Evolutionary conservation across 2,113 vertebrate species (phyloP), one percentile per base, ranked within the genome.

Genomic region (Lethenteron reissneri): DNA sequence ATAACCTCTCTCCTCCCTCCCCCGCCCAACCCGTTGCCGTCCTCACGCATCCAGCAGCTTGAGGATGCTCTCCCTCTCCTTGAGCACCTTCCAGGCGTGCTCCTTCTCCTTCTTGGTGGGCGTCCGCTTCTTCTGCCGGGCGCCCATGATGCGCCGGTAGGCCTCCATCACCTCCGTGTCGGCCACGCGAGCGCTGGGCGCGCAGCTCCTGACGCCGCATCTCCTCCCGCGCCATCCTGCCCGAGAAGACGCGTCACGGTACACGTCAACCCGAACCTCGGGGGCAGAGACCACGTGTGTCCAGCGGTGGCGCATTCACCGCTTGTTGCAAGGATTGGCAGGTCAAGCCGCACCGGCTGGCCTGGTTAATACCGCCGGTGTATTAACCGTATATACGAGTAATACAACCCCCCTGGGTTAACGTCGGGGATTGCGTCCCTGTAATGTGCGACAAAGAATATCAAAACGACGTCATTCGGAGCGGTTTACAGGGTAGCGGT

Each of bases 91-190:
- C 92, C 90, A 97, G 1, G 92, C 94, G 79, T 95, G 91, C 78
- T 97, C 94, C 71, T 95, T 96, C 77, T 97, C 94, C 76, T 96
- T 99, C 80, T 99, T 99, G 41, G 90, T 96, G 2, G 92, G 94
- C 0, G 90, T 95, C 73, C 92, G 87, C 77, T 97, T 99, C 84
- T 97, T 97, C 79, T 99, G 94, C 75, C 94, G 83, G 10, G 94
- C 94, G 0, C 90, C 91, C 94, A 96, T 99, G 81, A 97, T 97
- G 78, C 92, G 87, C n/a, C 94, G 85, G 78, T 97, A 97, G n/a
- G 88, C 91, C 0, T 97, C 92, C 91, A 97, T 95, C 74, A 97
- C 94, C 75, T 99, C 94, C 0, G 95, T 96, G 81, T 96, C 94
- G 0, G 91, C 86, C 79, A 96, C 88, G 70, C 94, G 83, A 70